A percentile compares a stretch with the other conserved stretches of the same genome.
These are phyloP conservation scores for Sarcophaga carnaria DNA, from an alignment of 2,888 invertebrate genomes.

Conservation along the genomic window DNA sequence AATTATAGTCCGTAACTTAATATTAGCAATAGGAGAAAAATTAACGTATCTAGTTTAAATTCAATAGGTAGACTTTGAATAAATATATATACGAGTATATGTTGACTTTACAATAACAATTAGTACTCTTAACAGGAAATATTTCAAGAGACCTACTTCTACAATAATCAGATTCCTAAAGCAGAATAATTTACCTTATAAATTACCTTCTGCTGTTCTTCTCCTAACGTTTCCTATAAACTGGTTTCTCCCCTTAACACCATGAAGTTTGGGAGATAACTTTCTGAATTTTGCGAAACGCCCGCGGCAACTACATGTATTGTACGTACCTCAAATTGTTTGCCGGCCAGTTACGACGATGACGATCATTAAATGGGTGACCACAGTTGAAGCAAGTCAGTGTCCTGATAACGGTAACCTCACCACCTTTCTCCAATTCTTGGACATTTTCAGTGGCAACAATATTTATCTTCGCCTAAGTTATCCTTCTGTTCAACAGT, in stretches of 20 bases:
- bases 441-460: neutral
- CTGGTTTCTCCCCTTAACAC: conserved; percentile 23
- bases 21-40: conserved; percentile 23
- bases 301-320: conserved; percentile 27
- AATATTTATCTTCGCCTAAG: conserved; percentile 1
- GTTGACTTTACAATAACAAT: conserved; percentile 21
- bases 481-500: conserved; percentile 42
- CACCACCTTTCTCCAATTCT: conserved; percentile 8
- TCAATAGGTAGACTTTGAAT: conserved; percentile 46
- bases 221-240: conserved; percentile 6
- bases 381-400: conserved; percentile 55
- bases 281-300: conserved; percentile 25
- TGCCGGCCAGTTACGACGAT: conserved; percentile 60
- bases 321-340: conserved; percentile 50
- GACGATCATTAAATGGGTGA: conserved; percentile 45
- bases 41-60: conserved; percentile 64
- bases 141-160: conserved; percentile 14
- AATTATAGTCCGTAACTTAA: conserved; percentile 43
- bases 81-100: conserved; percentile 49
- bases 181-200: conserved; percentile 22
- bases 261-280: conserved; percentile 1
- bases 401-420: conserved; percentile 10
- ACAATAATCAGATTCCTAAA: neutral
- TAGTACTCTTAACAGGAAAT: neutral
- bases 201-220: conserved; percentile 2